Base-by-base conservation (phyloP, 2,797 vertebrate species). In the Onychomys torridus region DNA sequence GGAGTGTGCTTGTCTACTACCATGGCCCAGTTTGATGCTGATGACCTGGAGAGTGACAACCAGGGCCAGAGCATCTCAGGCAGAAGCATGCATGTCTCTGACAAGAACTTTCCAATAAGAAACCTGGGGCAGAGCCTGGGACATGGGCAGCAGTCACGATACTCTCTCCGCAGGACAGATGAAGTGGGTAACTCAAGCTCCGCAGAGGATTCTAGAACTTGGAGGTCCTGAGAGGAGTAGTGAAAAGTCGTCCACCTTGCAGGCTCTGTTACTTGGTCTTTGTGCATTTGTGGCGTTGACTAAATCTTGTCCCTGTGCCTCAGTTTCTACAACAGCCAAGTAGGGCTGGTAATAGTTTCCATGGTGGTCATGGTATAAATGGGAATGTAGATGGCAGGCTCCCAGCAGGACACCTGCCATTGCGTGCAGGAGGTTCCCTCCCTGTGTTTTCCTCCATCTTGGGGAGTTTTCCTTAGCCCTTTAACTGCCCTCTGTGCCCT, bases 261-360 rank as follows among this genome's bases (percentile, higher is more conserved):
- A 77, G 77, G 65, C 16, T 94, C 84, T 75, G 34, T 21, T 13
- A 27, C 34, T 52, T 27, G 34, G 43, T 63, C 69, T 61, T 0
- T 12, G 19, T 40, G 29, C 7, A 17, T n/a, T 67, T 86, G 43
- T 75, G 59, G 52, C 82, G 77, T 13, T 63, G 49, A 93, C 34
- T 25, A 23, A 86, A n/a, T 89, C 29, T 11, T 43, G n/a, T 93
- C 83, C n/a, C 6, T 91, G 16, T 63, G 75, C 86, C 97, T 98
- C 92, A 88, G 83, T 97, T 97, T 97, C 79, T 79, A 78, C n/a
- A 29, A 87, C 76, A 85, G 43, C 79, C 71, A 91, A 91, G 19
- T 85, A 89, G 92, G 52, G 29, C 55, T 55, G 90, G 55, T 27
- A 63, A 84, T 65, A 76, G 11, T 85, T 73, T 63, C 14, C 34